Base-by-base conservation (phyloP, 2,797 vertebrate species). In the Semotilus atromaculatus region DNA sequence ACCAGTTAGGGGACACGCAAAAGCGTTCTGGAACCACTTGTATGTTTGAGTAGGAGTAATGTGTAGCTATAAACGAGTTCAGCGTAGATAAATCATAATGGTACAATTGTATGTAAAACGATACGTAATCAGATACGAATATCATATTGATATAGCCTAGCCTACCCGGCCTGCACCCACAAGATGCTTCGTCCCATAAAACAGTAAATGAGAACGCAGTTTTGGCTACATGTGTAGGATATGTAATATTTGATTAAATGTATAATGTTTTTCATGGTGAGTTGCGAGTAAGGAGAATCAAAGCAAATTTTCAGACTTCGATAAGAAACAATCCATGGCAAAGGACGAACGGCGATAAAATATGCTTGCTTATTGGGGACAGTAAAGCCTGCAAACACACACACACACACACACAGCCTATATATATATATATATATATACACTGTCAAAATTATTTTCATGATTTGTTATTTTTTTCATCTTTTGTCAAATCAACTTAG, bases 281-380 rank as follows among this genome's bases (percentile, higher is more conserved):
- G 76, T 11, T 23, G 72, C 19, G 1, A 64, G 66, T 23, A 68
- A 55, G 48, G 21, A 19, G 29, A 86, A 94, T 90, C 85, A 88
- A 80, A 26, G 88, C 36, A 45, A 1, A 13, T 16, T 4, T 45
- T 45, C 95, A 94, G 95, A 97, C 93, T 94, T 95, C 96, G 95
- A 96, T 95, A 91, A 78, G 71, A 94, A 84, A 89, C 60, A 92
- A 90, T 96, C 94, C 94, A 95, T 94, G 93, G 94, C 96, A 93
- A 92, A 94, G 90, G n/a, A n/a, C 74, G 85, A 93, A 86, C 85
- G 83, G 90, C 87, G 95, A 97, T 96, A 95, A 96, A 96, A 95
- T 90, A 88, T 92, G 89, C 93, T 94, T 95, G 95, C 92, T 91
- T 92, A 92, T 89, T 93, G 95, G 96, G 91, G 95, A 96, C 96